phyloP scores from a whole-genome alignment of 37 sponge, comb jelly and placozoan species.

The Sycon ciliatum region DNA sequence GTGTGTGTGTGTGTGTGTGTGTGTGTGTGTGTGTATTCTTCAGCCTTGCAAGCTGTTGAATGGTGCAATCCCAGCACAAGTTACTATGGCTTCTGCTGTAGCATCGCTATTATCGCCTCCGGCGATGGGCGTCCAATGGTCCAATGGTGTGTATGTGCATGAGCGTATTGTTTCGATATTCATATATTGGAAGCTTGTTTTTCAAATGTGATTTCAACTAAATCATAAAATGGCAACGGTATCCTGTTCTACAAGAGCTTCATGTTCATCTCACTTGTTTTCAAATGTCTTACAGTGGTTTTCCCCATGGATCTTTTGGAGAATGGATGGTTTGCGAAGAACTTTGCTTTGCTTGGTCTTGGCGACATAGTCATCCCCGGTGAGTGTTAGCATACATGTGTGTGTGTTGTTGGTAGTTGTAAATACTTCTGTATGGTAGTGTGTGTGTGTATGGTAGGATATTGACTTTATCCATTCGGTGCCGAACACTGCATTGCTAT shows the following conservation, averaged over 20 bases:
- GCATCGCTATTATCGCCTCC: neutral
- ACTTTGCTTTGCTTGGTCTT: conserved; percentile 90
- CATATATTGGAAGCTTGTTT: neutral
- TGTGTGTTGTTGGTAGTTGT: conserved; percentile 88
- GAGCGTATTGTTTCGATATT: neutral
- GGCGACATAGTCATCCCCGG: conserved; percentile 97
- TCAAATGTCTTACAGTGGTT: conserved; percentile 30
- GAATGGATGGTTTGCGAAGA: conserved; percentile 36
- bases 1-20: too few relatives aligned
- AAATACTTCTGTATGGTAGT: conserved; percentile 39
- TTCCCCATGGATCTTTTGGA: conserved; percentile 77
- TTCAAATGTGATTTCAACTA: neutral
- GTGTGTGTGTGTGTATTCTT: too few relatives aligned
- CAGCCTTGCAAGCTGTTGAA: too few relatives aligned
- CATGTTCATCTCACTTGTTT: conserved; percentile 5
- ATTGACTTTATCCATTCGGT: too few relatives aligned
- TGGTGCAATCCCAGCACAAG: too few relatives aligned
- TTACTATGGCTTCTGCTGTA: too few relatives aligned
- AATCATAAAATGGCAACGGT: neutral
- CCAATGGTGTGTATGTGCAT: too few relatives aligned
- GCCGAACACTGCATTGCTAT: too few relatives aligned
- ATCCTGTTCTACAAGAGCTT: neutral
- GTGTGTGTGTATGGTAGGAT: neutral
- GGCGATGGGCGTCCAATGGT: too few relatives aligned
- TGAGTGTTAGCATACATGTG: conserved; percentile 46